phyloP scores from a whole-genome alignment of 2,888 invertebrate species.

The Argyresthia goedartella region DNA sequence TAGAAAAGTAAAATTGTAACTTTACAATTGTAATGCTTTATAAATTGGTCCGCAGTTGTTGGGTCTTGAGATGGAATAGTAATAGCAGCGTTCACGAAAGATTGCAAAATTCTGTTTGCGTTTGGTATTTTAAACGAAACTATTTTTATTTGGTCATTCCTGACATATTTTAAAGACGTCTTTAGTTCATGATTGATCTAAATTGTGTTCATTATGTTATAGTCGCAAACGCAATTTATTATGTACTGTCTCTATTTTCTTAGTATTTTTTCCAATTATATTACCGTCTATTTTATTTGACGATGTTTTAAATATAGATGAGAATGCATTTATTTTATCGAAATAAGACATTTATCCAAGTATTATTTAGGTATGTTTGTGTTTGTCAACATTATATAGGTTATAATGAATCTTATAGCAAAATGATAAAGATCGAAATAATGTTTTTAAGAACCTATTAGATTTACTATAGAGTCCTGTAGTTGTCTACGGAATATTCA shows the following conservation, averaged over 20 bases:
- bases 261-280: neutral
- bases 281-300: no score
- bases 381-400: neutral
- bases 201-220: no score
- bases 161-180: no score
- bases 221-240: no score
- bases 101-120: neutral
- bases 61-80: no score
- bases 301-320: neutral
- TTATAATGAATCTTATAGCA: neutral
- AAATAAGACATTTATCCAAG: neutral
- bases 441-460: neutral
- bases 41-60: no score
- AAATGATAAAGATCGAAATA: neutral
- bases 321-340: conserved; percentile 1
- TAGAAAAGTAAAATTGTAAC: no score
- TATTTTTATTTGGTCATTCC: no score
- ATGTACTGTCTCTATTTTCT: neutral
- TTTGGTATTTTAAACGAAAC: neutral
- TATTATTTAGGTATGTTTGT: conserved; percentile 1
- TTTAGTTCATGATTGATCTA: neutral
- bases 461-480: conserved; percentile 1
- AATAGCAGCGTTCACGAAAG: no score
- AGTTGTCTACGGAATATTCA: neutral
- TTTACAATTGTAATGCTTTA: no score